Conservation (phyloP, 2,888 invertebrate species). For the Eupithecia abbreviata region DNA sequence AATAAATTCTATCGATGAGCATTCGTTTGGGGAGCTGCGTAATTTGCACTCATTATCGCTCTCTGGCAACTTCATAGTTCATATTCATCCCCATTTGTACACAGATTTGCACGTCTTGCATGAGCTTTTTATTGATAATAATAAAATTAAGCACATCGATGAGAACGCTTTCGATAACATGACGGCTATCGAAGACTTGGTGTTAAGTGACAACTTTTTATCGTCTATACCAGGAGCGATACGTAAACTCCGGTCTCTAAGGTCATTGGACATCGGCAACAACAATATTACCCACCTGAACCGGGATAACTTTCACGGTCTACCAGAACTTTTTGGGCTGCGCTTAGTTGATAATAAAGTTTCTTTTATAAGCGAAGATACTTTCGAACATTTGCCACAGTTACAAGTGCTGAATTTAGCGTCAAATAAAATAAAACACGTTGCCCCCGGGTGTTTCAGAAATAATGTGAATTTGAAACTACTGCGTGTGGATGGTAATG, state of each 20-base stretch:
- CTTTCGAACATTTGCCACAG: constrained; percentile 88
- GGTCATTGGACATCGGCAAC: constrained; percentile 91
- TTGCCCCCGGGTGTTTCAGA: constrained; percentile 89
- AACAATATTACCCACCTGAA: constrained; percentile 89
- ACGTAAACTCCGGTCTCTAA: constrained; percentile 86
- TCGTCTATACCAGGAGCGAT: constrained; percentile 87
- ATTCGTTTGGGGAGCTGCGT: constrained; percentile 88
- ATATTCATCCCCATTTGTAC: constrained; percentile 87
- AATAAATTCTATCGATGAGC: constrained; percentile 87
- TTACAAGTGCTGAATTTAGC: constrained; percentile 91
- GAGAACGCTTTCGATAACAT: constrained; percentile 89
- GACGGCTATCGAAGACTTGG: constrained; percentile 89
- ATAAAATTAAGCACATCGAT: constrained; percentile 87
- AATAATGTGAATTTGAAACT: constrained; percentile 88
- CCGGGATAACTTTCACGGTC: constrained; percentile 88
- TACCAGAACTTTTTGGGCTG: constrained; percentile 89
- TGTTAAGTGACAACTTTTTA: constrained; percentile 88
- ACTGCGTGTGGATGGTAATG: constrained; percentile 90
- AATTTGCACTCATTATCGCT: constrained; percentile 90
- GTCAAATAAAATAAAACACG: constrained; percentile 89
- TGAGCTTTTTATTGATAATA: constrained; percentile 89
- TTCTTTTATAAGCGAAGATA: constrained; percentile 88
- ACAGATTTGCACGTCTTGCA: constrained; percentile 89
- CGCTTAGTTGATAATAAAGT: constrained; percentile 92
- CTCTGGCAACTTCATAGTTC: constrained; percentile 87